A percentile compares a stretch with the other conserved stretches of the same genome.
Evolutionary conservation across 2,888 invertebrate genomes (phyloP).

Genomic region (Dryadula phaetusa): DNA sequence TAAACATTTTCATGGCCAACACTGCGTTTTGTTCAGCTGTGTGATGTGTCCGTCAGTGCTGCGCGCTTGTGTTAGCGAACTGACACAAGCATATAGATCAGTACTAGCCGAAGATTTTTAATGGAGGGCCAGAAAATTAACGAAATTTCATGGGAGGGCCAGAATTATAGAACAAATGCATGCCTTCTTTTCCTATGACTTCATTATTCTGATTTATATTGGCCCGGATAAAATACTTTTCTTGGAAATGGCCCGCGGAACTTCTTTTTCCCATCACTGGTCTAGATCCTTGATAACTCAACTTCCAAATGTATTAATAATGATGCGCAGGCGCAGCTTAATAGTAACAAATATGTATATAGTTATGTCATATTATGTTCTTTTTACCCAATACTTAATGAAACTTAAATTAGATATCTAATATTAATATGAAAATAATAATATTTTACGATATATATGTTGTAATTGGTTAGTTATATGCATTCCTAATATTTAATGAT

Average conservation of each 20-base stretch:
- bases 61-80: slow-evolving; percentile 49
- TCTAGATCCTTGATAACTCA: slow-evolving; percentile 68
- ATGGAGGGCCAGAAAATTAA: too few species aligned
- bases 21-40: slow-evolving; percentile 67
- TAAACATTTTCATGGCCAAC: slow-evolving; percentile 72
- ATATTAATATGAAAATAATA: not conserved
- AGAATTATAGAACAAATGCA: too few species aligned
- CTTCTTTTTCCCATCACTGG: too few species aligned
- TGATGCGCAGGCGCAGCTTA: slow-evolving; percentile 4
- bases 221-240: too few species aligned
- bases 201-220: too few species aligned
- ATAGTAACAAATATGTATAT: not conserved
- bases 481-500: slow-evolving; percentile 4
- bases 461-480: not conserved
- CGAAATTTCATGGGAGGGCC: too few species aligned
- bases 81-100: slow-evolving; percentile 52
- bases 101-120: too few species aligned
- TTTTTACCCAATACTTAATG: not conserved
- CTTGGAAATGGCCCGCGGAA: too few species aligned
- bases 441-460: not conserved
- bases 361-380: not conserved
- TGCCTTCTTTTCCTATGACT: too few species aligned
- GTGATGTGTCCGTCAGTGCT: slow-evolving; percentile 60
- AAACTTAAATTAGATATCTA: not conserved
- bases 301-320: slow-evolving; percentile 32